These are phyloP conservation scores for Anoplopoma fimbria DNA, from an alignment of 2,113 vertebrate species.

Conservation along the genomic window DNA sequence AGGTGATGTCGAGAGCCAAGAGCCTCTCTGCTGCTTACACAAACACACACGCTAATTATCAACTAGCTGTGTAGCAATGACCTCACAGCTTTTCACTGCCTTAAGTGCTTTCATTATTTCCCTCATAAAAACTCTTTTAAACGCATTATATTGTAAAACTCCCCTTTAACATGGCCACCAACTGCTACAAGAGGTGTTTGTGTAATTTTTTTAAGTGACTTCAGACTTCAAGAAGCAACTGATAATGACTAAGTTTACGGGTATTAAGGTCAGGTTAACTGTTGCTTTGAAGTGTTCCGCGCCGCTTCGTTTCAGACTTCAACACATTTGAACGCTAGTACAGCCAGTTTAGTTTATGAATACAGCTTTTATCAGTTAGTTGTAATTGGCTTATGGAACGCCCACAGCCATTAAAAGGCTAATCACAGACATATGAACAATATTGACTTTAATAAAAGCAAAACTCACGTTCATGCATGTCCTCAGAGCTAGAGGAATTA, in stretches of 20 bases:
- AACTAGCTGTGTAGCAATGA: conserved; percentile 15
- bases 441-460: background rate
- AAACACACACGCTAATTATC: conserved; percentile 16
- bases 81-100: conserved; percentile 19
- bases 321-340: conserved; percentile 11
- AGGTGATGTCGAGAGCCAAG: background rate
- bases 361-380: conserved; percentile 3
- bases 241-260: background rate
- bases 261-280: conserved; percentile 15
- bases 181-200: conserved; percentile 22
- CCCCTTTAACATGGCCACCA: conserved; percentile 17
- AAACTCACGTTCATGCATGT: background rate
- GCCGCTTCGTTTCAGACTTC: background rate
- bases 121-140: conserved; percentile 45
- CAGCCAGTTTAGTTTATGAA: background rate
- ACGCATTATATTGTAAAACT: conserved; percentile 10
- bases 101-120: conserved; percentile 4
- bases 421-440: conserved; percentile 16
- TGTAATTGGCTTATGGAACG: conserved; percentile 3
- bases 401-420: conserved; percentile 3
- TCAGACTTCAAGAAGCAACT: background rate
- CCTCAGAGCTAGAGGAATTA: background rate
- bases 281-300: conserved; percentile 10
- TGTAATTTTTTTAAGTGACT: background rate
- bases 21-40: background rate